These are phyloP conservation scores for Lypha dubia DNA, from an alignment of 2,888 invertebrate genomes.

Conservation along the genomic window DNA sequence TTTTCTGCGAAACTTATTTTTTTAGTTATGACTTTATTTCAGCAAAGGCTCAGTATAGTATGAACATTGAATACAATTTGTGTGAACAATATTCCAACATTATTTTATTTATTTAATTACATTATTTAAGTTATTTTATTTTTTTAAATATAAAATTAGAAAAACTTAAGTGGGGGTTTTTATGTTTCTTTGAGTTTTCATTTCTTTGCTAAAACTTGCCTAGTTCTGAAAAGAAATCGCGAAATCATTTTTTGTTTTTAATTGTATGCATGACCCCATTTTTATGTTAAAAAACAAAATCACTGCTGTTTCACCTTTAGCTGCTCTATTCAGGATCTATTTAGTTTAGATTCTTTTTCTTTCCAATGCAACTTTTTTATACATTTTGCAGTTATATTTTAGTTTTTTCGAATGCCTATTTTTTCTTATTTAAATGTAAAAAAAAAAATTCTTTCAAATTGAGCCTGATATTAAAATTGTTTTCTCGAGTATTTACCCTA, in stretches of 20 bases:
- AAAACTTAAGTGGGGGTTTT: background rate
- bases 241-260: background rate
- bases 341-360: background rate
- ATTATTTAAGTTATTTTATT: background rate
- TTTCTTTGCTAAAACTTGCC: background rate
- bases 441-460: background rate
- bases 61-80: too few relatives aligned
- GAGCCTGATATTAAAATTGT: background rate
- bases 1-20: too few relatives aligned
- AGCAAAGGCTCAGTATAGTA: too few relatives aligned
- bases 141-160: background rate
- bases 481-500: background rate
- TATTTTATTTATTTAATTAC: constrained; percentile 1
- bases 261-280: constrained; percentile 11
- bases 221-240: constrained; percentile 1
- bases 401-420: background rate
- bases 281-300: background rate
- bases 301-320: background rate
- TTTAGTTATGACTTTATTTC: too few relatives aligned
- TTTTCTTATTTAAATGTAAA: constrained; percentile 1
- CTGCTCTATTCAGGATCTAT: background rate
- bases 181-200: background rate
- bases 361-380: background rate
- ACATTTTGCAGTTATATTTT: too few relatives aligned
- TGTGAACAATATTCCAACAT: too few relatives aligned